These are phyloP conservation scores for Microctonus aethiopoides DNA, from an alignment of 2,888 invertebrate species.

Conservation along the genomic window DNA sequence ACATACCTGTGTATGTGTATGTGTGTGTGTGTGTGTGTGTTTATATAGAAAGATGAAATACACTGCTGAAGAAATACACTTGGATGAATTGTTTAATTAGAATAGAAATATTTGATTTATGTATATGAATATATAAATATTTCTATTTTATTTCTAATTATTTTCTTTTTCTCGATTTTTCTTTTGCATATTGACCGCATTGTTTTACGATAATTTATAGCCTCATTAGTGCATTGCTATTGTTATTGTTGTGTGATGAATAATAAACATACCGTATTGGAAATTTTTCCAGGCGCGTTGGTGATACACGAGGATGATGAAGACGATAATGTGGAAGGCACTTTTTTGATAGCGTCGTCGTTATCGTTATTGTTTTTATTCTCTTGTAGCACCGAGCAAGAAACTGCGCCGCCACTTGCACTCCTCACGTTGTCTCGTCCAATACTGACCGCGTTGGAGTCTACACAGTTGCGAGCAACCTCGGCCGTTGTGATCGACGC, in stretches of 20 bases:
- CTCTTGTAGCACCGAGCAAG: neutral
- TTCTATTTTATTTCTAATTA: neutral
- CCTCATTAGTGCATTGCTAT: slow-evolving; percentile 3
- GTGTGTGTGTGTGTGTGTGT: neutral
- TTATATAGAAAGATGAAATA: neutral
- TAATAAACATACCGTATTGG: slow-evolving; percentile 32
- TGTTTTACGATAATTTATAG: slow-evolving; percentile 16
- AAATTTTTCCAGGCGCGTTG: slow-evolving; percentile 11
- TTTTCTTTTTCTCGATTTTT: neutral
- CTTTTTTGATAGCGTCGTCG: slow-evolving; percentile 52
- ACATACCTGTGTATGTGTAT: neutral
- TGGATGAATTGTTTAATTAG: slow-evolving; percentile 3
- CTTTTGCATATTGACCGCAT: neutral
- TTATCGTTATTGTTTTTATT: slow-evolving; percentile 47
- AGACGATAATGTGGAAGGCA: slow-evolving; percentile 42
- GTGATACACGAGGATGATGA: slow-evolving; percentile 19
- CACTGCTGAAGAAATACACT: neutral
- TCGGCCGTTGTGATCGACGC: slow-evolving; percentile 38
- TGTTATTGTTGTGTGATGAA: neutral
- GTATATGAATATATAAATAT: neutral
- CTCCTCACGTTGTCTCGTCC: slow-evolving; percentile 46
- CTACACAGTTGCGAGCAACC: slow-evolving; percentile 31
- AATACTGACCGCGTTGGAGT: slow-evolving; percentile 41
- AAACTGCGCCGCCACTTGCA: slow-evolving; percentile 44
- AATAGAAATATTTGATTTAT: slow-evolving; percentile 1